Base-by-base conservation (phyloP, 1,140 invertebrate species). In the Aphelenchoides fujianensis region DNA sequence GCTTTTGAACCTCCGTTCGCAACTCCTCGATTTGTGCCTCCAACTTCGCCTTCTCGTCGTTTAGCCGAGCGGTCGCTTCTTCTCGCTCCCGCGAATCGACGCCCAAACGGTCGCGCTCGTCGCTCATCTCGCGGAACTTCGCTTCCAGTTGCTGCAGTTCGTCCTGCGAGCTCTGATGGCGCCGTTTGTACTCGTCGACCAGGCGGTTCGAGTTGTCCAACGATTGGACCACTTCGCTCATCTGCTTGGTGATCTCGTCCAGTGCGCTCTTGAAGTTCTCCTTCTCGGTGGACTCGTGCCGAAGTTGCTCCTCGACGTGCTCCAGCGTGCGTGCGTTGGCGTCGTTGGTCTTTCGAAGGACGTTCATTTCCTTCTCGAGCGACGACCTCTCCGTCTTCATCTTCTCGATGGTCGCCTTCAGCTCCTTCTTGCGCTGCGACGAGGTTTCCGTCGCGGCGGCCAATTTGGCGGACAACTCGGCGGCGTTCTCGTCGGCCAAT, bases 381-480 rank as follows among this genome's bases (percentile, higher is more conserved):
- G 12, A 12, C 12, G 12, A 27, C 53, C 27, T 12, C 53, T 66
- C 63, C n/a, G n/a, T 16, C n/a, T 37, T 34, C 36, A 66, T 12
- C 28, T 35, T 37, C 31, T 82, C 79, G 9, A 82, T 53, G 64
- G 80, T 73, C 28, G 62, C 27, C 54, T 82, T 55, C 27, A 80
- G 62, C 54, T 82, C 77, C 41, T 79, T 79, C 35, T 80, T 82
- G 53, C 74, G 79, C 70, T 80, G 77, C 35, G 72, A 70, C 30
- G 69, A 66, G 34, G 63, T 66, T 36, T 66, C 63, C 1, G 63
- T 23, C 23, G 27, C n/a, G 16, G 63, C 63, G 16, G 31, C 16
- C 32, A 66, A 16, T 66, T 66, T 34, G 16, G 9, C 19, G n/a
- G 12, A 16, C n/a, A 66, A 37, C 30, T 66, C 63, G n/a, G 32